A percentile compares a stretch with the other conserved stretches of the same genome.
Evolutionary conservation across 2,797 vertebrate genomes (phyloP).

Genomic region (Thalassophryne amazonica): DNA sequence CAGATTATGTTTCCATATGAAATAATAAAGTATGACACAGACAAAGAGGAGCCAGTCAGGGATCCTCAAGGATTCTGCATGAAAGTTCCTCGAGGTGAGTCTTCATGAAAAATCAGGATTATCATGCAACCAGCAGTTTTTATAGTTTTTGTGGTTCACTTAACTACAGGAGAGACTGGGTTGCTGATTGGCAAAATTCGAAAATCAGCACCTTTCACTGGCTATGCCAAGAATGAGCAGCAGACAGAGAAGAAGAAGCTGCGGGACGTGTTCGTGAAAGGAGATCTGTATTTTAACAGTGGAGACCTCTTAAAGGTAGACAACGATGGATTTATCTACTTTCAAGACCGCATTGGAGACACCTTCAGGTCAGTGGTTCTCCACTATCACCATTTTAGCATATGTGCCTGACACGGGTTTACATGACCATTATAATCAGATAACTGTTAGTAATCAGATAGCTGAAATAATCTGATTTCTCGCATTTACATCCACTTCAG

Average conservation of each 20-base stretch:
- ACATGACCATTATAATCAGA: no score
- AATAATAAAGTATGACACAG: conserved; percentile 85
- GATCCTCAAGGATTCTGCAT: conserved; percentile 84
- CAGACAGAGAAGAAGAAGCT: conserved; percentile 88
- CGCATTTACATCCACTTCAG: no score
- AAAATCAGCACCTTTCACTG: conserved; percentile 72
- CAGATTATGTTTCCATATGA: conserved; percentile 73
- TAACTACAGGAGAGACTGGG: conserved; percentile 80
- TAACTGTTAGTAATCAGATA: no score
- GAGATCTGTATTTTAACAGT: conserved; percentile 86
- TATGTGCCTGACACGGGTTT: no score
- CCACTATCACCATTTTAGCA: no score
- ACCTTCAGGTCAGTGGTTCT: conserved; percentile 85
- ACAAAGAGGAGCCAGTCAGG: conserved; percentile 83
- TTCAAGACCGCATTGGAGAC: no score
- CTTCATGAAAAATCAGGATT: neutral
- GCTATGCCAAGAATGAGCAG: conserved; percentile 79
- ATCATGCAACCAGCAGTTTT: no score
- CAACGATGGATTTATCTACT: conserved; percentile 84
- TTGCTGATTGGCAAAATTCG: conserved; percentile 82
- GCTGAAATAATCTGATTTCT: no score
- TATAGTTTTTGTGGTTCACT: neutral
- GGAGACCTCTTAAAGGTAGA: conserved; percentile 86
- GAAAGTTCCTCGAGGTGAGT: conserved; percentile 81
- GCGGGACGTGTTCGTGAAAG: conserved; percentile 83